phyloP scores from a whole-genome alignment of 2,888 invertebrate genomes.

The Tethea ocularis region DNA sequence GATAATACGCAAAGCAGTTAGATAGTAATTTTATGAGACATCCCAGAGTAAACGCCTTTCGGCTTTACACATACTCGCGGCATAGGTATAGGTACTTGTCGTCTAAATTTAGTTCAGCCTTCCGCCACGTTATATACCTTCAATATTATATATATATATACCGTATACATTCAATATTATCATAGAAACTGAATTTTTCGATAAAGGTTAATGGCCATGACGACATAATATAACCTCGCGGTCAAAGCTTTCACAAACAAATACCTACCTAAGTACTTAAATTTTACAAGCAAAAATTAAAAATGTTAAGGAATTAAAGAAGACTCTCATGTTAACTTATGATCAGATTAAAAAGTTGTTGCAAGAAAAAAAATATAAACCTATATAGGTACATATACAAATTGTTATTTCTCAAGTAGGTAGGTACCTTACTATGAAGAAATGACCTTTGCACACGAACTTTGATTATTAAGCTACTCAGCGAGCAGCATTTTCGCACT shows the following conservation, averaged over 20 bases:
- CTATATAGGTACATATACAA: conserved; percentile 43
- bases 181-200: conserved; percentile 20
- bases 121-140: conserved; percentile 10
- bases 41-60: conserved; percentile 63
- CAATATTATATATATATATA: no score
- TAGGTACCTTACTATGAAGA: conserved; percentile 41
- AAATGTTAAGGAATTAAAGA: conserved; percentile 50
- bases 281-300: conserved; percentile 44
- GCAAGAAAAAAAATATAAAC: conserved; percentile 44
- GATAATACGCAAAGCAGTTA: conserved; percentile 72
- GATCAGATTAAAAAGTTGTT: conserved; percentile 49
- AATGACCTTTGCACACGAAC: conserved; percentile 43
- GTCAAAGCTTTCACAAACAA: conserved; percentile 36
- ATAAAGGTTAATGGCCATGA: conserved; percentile 24
- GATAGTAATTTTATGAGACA: conserved; percentile 79
- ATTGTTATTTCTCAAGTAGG: conserved; percentile 42
- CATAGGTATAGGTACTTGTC: conserved; percentile 49
- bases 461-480: conserved; percentile 56
- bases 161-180: conserved; percentile 11
- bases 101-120: conserved; percentile 30
- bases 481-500: conserved; percentile 45
- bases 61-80: conserved; percentile 48
- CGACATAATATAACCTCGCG: conserved; percentile 34
- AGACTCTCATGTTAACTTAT: conserved; percentile 46
- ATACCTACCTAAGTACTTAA: conserved; percentile 34